Conservation (phyloP, 1,140 invertebrate genomes). For the Brachionus asplanchnoidis region DNA sequence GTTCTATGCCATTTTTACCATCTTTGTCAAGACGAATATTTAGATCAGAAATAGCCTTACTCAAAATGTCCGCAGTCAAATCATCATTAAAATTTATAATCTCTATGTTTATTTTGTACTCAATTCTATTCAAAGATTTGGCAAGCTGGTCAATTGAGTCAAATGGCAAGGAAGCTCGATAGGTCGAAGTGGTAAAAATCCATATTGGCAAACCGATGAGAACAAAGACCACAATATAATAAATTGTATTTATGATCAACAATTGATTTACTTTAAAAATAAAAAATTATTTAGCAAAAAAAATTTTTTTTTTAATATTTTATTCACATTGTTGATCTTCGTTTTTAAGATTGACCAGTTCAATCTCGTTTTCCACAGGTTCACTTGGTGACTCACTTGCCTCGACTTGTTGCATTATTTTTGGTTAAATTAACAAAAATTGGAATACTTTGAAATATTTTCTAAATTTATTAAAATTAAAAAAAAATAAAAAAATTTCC, state of each 20-base stretch:
- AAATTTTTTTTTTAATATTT: neutral
- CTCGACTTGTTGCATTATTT: neutral
- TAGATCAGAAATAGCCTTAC: neutral
- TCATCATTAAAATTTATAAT: neutral
- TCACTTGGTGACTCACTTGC: neutral
- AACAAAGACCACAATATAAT: constrained; percentile 24
- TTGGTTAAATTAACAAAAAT: neutral
- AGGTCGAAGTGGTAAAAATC: constrained; percentile 15
- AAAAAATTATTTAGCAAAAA: neutral
- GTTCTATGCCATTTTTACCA: neutral
- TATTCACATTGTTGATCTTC: constrained; percentile 12
- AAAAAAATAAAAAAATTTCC: neutral
- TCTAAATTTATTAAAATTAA: neutral
- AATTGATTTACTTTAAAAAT: neutral
- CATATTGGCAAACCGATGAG: constrained; percentile 31
- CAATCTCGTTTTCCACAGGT: constrained; percentile 12
- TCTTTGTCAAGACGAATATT: neutral
- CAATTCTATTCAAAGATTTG: neutral
- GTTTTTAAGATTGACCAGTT: neutral
- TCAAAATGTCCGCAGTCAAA: neutral
- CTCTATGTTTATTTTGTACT: neutral
- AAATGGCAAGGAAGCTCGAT: constrained; percentile 14
- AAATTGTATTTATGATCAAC: constrained; percentile 23
- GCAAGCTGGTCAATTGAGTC: neutral
- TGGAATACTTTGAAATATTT: neutral